phyloP scores from a whole-genome alignment of 2,888 invertebrate genomes.

The Sepiola atlantica region DNA sequence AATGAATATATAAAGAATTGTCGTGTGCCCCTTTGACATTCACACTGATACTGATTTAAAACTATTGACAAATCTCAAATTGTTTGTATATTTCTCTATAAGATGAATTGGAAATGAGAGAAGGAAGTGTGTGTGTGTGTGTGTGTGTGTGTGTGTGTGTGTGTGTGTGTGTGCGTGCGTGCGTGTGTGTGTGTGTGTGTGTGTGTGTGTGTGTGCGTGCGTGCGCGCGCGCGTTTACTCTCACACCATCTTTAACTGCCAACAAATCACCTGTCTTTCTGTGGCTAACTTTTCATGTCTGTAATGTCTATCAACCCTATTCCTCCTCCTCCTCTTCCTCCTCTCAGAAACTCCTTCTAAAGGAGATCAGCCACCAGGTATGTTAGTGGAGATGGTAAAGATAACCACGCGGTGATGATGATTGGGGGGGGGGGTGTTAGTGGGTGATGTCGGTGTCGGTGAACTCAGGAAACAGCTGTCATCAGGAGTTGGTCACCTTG shows the following conservation, averaged over 20 bases:
- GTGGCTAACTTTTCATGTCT: background rate
- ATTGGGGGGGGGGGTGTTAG: too few species aligned
- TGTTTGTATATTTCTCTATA: background rate
- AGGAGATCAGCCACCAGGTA: background rate
- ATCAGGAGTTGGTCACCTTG: constrained; percentile 3
- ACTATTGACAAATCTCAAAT: background rate
- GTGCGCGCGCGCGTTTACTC: too few species aligned
- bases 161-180: background rate
- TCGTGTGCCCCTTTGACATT: background rate
- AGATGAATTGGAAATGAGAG: background rate
- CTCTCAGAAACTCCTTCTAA: background rate
- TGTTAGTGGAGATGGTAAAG: background rate
- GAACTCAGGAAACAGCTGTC: constrained; percentile 6
- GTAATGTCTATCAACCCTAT: background rate
- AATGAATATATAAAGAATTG: too few species aligned
- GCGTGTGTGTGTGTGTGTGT: background rate
- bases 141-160: background rate
- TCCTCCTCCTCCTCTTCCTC: too few species aligned
- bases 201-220: background rate
- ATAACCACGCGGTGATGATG: background rate
- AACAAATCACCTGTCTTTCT: background rate
- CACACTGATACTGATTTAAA: background rate
- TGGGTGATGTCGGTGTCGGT: background rate
- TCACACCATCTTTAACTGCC: background rate
- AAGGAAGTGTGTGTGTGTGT: background rate